These are phyloP conservation scores for Acanthisitta chloris DNA, from an alignment of 2,113 vertebrate species.

Conservation along the genomic window DNA sequence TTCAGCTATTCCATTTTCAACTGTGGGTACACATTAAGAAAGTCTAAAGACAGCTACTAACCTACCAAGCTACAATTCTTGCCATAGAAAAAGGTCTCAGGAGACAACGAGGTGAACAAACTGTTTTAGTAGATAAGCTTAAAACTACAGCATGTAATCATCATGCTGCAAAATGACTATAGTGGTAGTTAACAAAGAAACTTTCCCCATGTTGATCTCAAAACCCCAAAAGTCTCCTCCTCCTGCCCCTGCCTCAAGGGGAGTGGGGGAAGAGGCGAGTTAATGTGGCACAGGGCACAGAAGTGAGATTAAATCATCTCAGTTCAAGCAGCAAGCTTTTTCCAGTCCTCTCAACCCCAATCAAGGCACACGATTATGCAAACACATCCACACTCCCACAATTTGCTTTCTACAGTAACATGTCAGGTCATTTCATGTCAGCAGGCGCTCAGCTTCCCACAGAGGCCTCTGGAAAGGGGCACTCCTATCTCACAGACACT, in stretches of 20 bases:
- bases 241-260: background rate
- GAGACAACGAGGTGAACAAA: background rate
- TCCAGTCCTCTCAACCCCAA: background rate
- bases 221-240: background rate
- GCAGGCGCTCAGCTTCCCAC: background rate
- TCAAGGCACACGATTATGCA: background rate
- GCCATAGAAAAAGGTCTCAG: background rate
- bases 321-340: slow-evolving; percentile 4
- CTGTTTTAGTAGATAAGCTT: background rate
- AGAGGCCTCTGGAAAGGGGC: background rate
- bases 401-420: background rate
- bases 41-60: background rate
- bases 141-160: background rate
- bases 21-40: background rate
- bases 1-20: background rate
- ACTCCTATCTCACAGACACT: background rate
- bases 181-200: background rate
- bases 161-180: background rate
- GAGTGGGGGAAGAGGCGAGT: background rate
- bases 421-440: slow-evolving; percentile 6
- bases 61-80: background rate
- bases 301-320: background rate
- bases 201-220: background rate
- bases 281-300: background rate
- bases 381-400: background rate